These are phyloP conservation scores for Sinelater perroti DNA, from an alignment of 2,888 invertebrate species.

Conservation along the genomic window DNA sequence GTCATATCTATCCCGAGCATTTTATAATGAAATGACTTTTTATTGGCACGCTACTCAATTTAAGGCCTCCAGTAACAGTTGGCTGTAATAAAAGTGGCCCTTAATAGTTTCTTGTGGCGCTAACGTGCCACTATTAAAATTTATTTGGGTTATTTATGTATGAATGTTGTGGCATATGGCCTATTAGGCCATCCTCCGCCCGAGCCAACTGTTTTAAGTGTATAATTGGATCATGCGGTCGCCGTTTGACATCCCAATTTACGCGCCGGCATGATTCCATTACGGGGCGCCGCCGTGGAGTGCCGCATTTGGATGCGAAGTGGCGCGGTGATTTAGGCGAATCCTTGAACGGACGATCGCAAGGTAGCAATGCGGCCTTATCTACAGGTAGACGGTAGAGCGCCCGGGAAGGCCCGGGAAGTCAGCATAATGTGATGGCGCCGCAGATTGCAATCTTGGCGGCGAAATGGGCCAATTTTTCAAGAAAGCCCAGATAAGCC, in stretches of 20 bases:
- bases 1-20: background rate
- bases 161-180: constrained; percentile 52
- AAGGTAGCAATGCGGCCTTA: constrained; percentile 1
- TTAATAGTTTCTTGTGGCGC: constrained; percentile 53
- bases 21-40: constrained; percentile 24
- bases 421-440: constrained; percentile 39
- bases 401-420: constrained; percentile 13
- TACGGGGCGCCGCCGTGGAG: background rate
- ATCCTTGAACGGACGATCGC: background rate
- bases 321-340: background rate
- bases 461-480: constrained; percentile 40
- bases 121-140: constrained; percentile 54
- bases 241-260: constrained; percentile 20
- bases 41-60: constrained; percentile 39
- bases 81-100: constrained; percentile 51
- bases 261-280: too few species aligned
- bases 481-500: constrained; percentile 35
- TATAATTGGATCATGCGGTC: constrained; percentile 23
- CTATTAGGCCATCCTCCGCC: constrained; percentile 39
- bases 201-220: constrained; percentile 27
- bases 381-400: constrained; percentile 10
- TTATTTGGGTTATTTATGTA: constrained; percentile 56
- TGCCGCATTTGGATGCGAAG: background rate
- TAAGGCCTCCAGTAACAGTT: constrained; percentile 47
- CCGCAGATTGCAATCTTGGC: constrained; percentile 41